Base-by-base conservation (phyloP, 2,113 vertebrate species). In the Alethe diademata region DNA sequence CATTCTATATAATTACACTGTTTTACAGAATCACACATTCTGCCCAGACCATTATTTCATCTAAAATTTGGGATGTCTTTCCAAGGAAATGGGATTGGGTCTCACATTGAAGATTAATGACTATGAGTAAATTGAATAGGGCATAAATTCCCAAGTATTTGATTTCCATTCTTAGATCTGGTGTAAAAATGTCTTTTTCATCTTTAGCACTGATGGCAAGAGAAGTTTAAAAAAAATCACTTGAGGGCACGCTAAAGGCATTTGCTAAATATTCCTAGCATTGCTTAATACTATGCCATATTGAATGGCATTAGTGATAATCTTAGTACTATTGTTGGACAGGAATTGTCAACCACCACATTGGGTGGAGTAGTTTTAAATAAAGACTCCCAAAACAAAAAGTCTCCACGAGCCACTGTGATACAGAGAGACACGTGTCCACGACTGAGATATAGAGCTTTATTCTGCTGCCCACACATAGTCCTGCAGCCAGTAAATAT, bases 71-170 rank as follows among this genome's bases (percentile, higher is more conserved):
- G 58, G 86, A 53, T 43, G 15, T 43, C 80, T 89, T 81, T 53
- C 51, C 20, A 60, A 86, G 67, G 71, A 93, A 96, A 88, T 62
- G 7, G 24, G 24, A 54, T 62, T 73, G 57, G 29, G 4, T 92
- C 79, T 84, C 40, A 80, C 61, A 38, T n/a, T 69, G 35, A 65
- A 89, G 62, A 94, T 79, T 85, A 88, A 94, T 69, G 26, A n/a
- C 33, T 72, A 72, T 62, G 91, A 79, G 70, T 88, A 83, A 86
- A 83, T 56, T 78, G 71, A 76, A 79, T 31, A 69, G 36, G 22
- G 29, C 26, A 91, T 79, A 88, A 50, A 79, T 82, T 75, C 66
- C 45, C 36, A 54, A 50, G 18, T 57, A 61, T 50, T 88, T 87
- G 23, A 91, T 82, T 58, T 75, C 50, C 38, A 40, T 65, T 85